Base-by-base conservation (phyloP, 2,888 invertebrate species). In the Stenolophus ochropezus region DNA sequence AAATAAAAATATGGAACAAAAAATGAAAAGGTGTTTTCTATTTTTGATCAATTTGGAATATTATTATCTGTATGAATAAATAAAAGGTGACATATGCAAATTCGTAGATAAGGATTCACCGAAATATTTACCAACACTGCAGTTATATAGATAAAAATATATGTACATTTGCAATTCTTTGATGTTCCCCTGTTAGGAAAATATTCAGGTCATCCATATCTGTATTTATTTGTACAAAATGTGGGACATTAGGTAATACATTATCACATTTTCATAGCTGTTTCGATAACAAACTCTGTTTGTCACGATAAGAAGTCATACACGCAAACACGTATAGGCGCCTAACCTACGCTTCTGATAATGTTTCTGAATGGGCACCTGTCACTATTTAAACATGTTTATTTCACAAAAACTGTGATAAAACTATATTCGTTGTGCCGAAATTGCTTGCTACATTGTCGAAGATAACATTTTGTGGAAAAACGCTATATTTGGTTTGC, bases 311-410 rank as follows among this genome's bases (percentile, higher is more conserved):
- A 71, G 51, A 71, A 23, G 25, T 18, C 27, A 33, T 51, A 75
- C 51, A 75, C 27, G 53, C 53, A 75, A 75, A 75, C 53, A 75
- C 53, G 51, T 49, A 8, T 20, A 14, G 53, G 16, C 51, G 73
- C 73, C 49, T 23, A 51, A 3, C 11, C 25, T 8, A 51, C 18
- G 51, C 33, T 71, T 27, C 25, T 23, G 71, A 79, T 79, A 79
- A 78, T 25, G 18, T 71, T 79, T 79, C 23, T 79, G 79, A 79
- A 79, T 79, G 71, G 79, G 14, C 71, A 79, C 71, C 79, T 79
- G 79, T 79, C 79, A 56, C 25, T 42, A 69, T 4, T 23, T 69
- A 18, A 56, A 69, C 42, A 79, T 56, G 49, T 65, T 69, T 65
- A 77, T 49, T 49, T 25, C 33, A 53, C 71, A 71, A 25, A 69